These are phyloP conservation scores for Platichthys flesus DNA, from an alignment of 2,113 vertebrate species.

Conservation along the genomic window DNA sequence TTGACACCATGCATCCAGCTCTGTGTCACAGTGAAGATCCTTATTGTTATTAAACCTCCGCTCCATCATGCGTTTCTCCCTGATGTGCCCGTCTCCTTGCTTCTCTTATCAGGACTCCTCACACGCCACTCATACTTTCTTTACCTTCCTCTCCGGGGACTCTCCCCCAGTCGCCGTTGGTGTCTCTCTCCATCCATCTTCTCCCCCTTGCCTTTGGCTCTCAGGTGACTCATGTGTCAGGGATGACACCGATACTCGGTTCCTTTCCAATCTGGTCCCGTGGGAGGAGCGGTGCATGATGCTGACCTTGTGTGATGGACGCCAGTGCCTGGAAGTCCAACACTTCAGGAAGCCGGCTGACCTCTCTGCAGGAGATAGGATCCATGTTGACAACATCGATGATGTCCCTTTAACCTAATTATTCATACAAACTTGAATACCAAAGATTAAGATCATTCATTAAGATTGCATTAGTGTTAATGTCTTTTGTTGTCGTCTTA, in stretches of 20 bases:
- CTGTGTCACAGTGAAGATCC: neutral
- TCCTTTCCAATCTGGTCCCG: slow-evolving; percentile 32
- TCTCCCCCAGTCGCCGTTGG: neutral
- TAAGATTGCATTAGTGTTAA: neutral
- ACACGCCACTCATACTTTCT: slow-evolving; percentile 3
- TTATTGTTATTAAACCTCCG: neutral
- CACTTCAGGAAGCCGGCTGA: slow-evolving; percentile 3
- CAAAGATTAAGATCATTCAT: neutral
- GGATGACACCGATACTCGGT: slow-evolving; percentile 58
- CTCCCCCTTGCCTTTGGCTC: slow-evolving; percentile 17
- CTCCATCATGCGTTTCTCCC: slow-evolving; percentile 16
- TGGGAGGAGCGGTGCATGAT: slow-evolving; percentile 25
- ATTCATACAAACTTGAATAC: neutral
- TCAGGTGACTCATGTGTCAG: slow-evolving; percentile 39
- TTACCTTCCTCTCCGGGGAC: slow-evolving; percentile 18
- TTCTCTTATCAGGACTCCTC: slow-evolving; percentile 4
- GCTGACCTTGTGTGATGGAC: slow-evolving; percentile 35
- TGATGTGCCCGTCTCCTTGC: slow-evolving; percentile 12
- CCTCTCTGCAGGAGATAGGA: slow-evolving; percentile 7
- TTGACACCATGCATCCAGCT: neutral
- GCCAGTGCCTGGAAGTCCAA: neutral
- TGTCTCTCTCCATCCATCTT: slow-evolving; percentile 32
- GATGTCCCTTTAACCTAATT: neutral
- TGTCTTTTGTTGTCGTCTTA: neutral
- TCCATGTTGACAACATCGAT: neutral